Base-by-base conservation (phyloP, 2,113 vertebrate species). In the Promerops cafer region DNA sequence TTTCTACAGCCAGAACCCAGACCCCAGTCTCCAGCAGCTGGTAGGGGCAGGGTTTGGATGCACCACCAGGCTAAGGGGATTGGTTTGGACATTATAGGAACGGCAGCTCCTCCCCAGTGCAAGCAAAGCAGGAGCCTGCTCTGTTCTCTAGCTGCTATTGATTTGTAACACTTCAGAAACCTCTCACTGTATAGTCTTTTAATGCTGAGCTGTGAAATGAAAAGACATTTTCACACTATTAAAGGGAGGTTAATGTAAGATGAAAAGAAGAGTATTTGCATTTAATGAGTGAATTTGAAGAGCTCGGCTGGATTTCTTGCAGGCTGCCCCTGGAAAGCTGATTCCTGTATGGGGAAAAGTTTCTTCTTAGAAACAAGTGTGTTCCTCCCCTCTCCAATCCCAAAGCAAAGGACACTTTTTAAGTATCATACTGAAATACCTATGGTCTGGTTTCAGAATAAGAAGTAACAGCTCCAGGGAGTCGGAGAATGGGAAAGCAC, bases 191-290 rank as follows among this genome's bases (percentile, higher is more conserved):
- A 82, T 31, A 85, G 65, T 42, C 70, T 60, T 87, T 85, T 64
- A 90, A 93, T 90, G 71, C 66, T 85, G 33, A 75, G 69, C 88
- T 76, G 57, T 68, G 85, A 90, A 87, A 91, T 72, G 88, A 85
- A 78, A 87, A 95, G 87, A 82, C 72, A 80, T 87, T 93, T 69
- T 85, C 85, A 79, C 5, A 13, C 74, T 80, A 47, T 82, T 91
- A 78, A 52, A 76, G 49, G 71, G 50, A 94, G 90, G 92, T 87
- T 85, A 95, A 93, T 66, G 66, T 59, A 56, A 82, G 79, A 90
- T 35, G 64, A 80, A 89, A 74, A 85, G 60, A 57, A 90, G 37
- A 49, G 31, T 69, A 71, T 85, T 82, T 76, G 85, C 78, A 93
- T 95, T 90, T 91, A 85, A 91, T 57, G 53, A 90, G 78, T 20